Evolutionary conservation across 2,797 vertebrate species (phyloP).

Genomic region (Delichon dasypus): DNA sequence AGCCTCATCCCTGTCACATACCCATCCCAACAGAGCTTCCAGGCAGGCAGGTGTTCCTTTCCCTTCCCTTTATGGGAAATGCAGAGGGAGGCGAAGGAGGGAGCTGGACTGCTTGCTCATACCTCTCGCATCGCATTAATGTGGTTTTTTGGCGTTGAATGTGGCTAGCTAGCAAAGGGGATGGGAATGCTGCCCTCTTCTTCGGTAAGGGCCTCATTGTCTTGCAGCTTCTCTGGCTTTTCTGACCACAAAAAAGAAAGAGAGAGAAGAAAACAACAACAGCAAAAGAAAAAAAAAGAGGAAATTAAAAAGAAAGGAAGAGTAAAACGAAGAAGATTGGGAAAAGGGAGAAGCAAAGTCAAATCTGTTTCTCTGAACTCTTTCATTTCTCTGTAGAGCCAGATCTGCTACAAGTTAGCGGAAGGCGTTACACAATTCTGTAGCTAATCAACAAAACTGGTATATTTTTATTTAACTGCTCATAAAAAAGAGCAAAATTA

Average conservation of each 20-base stretch:
- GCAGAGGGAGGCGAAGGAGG: background rate
- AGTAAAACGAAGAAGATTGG: background rate
- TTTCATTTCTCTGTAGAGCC: background rate
- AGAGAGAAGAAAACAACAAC: background rate
- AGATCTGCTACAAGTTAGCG: background rate
- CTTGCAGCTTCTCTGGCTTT: background rate
- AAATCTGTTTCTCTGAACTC: background rate
- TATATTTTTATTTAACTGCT: background rate
- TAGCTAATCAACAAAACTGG: background rate
- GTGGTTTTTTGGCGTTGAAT: background rate
- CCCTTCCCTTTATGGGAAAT: background rate
- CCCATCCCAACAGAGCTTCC: background rate
- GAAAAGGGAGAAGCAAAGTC: background rate
- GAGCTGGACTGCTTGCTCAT: background rate
- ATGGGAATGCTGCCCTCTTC: background rate
- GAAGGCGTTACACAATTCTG: background rate
- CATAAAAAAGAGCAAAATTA: background rate
- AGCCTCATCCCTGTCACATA: accelerated
- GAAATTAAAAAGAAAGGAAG: background rate
- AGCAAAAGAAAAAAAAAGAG: background rate
- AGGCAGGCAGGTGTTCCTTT: background rate
- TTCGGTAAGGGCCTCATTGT: background rate
- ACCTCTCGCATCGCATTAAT: background rate
- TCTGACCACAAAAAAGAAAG: background rate
- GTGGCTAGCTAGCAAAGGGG: background rate